These are phyloP conservation scores for Zoanthus sociatus DNA, from an alignment of 92 coral and sea anemone species.

Conservation along the genomic window DNA sequence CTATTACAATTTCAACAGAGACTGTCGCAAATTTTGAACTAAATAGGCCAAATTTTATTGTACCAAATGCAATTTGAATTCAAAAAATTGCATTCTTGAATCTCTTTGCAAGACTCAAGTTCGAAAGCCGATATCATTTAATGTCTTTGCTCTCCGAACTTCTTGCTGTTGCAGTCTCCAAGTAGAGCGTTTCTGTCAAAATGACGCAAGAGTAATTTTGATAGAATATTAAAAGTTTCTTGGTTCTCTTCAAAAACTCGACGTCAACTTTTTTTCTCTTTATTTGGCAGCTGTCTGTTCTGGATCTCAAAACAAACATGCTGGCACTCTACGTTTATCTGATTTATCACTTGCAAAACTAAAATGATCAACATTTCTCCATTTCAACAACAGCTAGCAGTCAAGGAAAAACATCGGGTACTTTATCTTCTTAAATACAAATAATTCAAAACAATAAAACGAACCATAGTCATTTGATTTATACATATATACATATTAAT, in stretches of 20 bases:
- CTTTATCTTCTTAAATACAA: background rate
- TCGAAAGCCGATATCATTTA: background rate
- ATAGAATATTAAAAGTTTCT: background rate
- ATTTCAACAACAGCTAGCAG: background rate
- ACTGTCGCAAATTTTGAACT: background rate
- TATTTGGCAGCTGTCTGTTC: constrained; percentile 25
- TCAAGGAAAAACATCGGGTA: background rate
- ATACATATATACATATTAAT: background rate
- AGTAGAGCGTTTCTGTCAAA: background rate
- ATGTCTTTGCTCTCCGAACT: constrained; percentile 5
- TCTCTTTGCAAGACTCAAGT: background rate
- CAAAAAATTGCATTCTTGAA: constrained; percentile 5
- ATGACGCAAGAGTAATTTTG: too few relatives aligned
- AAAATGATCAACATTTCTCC: background rate
- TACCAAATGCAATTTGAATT: background rate
- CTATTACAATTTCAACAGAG: background rate
- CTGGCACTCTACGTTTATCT: constrained; percentile 4
- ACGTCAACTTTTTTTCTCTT: background rate
- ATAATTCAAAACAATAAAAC: constrained; percentile 13
- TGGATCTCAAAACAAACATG: constrained; percentile 25
- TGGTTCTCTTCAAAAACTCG: background rate
- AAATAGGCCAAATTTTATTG: background rate
- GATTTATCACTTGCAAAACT: constrained; percentile 36
- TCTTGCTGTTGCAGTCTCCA: too few relatives aligned
- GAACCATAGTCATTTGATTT: constrained; percentile 14